These are phyloP conservation scores for Echinops telfairi DNA, from an alignment of 2,113 vertebrate genomes.

Conservation along the genomic window DNA sequence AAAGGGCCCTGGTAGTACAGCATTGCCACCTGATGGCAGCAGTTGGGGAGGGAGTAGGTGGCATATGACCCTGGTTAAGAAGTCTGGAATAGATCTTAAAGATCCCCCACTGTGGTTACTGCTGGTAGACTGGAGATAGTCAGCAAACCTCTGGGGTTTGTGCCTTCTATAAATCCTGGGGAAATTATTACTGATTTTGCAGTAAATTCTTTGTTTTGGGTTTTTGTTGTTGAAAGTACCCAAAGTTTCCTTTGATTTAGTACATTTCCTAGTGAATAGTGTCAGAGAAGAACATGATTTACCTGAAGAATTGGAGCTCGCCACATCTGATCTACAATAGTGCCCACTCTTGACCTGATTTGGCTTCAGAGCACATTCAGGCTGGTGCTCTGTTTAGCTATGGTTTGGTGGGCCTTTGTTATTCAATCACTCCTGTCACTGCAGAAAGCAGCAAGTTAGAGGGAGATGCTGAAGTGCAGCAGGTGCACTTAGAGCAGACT, in stretches of 20 bases:
- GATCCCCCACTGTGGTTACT: not conserved
- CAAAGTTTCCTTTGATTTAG: not conserved
- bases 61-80: not conserved
- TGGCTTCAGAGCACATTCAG: not conserved
- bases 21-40: not conserved
- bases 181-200: not conserved
- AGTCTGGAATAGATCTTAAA: not conserved
- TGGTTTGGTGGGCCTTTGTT: not conserved
- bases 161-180: not conserved
- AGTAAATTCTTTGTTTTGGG: not conserved
- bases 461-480: not conserved
- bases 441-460: not conserved
- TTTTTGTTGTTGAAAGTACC: not conserved
- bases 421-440: not conserved
- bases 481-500: not conserved
- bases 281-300: not conserved
- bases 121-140: not conserved
- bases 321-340: fast-evolving
- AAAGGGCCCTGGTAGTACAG: not conserved
- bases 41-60: not conserved
- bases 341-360: not conserved
- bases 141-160: not conserved
- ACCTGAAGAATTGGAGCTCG: not conserved
- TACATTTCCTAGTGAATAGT: not conserved
- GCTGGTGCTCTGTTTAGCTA: not conserved